Base-by-base conservation (phyloP, 2,797 vertebrate genomes). In the Lepidocolaptes lacrymiger region DNA sequence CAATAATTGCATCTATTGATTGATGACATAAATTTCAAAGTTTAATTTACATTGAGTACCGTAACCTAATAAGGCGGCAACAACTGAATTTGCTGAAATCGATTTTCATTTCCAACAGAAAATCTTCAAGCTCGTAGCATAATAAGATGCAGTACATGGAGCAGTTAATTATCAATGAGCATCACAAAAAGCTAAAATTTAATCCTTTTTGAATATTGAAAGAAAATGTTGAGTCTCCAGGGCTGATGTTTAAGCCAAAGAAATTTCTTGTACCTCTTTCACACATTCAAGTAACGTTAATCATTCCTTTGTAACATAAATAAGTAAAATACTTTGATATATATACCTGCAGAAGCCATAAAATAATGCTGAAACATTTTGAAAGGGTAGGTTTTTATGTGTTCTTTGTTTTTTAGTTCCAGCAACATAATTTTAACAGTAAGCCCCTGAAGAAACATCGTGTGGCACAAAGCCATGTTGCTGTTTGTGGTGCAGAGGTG, bases 1-100 rank as follows among this genome's bases (percentile, higher is more conserved):
- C 97, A 97, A 97, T 98, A 97, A 97, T 96, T 97, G 93, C 88
- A 92, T 73, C 93, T 97, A 97, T 97, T 91, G 97, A 98, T 97
- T 30, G 32, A 92, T 92, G 93, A 83, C 96, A 97, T 96, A 94
- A 96, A 97, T 96, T 97, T 94, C 97, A 97, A 98, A 97, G 97
- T 97, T 97, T 97, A 95, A 98, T 98, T 98, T 98, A 95, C 95
- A 97, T 88, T 61, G 95, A 97, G 75, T 74, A 93, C 79, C 39
- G 7, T 97, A 98, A 98, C 96, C 95, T 97, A 97, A 92, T 98
- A 97, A 98, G 97, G 85, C 34, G 7, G 82, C 83, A 97, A 97
- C 96, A 97, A 96, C 91, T 96, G 85, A 93, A 97, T 97, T 97
- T 97, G 95, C 68, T 95, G 67, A 74, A 93, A 98, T 97, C 5